Conservation (phyloP, 2,888 invertebrate species). For the Tholera decimalis region DNA sequence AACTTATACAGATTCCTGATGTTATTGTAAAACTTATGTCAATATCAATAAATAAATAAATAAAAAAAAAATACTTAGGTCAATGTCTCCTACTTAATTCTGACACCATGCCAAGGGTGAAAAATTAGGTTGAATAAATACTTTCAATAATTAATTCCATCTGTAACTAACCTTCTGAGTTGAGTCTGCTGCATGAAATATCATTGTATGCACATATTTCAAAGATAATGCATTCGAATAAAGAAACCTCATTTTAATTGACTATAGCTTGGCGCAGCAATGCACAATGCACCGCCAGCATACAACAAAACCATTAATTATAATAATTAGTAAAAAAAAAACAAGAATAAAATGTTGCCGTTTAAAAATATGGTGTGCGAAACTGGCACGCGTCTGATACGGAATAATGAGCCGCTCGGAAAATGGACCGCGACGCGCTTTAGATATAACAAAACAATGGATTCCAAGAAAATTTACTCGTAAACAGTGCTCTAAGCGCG, state of each 20-base stretch:
- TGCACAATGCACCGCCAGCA: slow-evolving; percentile 51
- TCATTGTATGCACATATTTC: slow-evolving; percentile 45
- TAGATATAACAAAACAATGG: slow-evolving; percentile 81
- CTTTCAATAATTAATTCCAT: not conserved
- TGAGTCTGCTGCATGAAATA: slow-evolving; percentile 9
- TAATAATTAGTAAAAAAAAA: slow-evolving; percentile 81
- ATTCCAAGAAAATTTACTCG: slow-evolving; percentile 79
- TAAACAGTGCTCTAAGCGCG: slow-evolving; percentile 83
- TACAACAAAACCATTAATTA: slow-evolving; percentile 79
- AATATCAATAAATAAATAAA: too few relatives aligned
- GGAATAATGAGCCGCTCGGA: slow-evolving; percentile 75
- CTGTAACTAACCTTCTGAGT: not conserved
- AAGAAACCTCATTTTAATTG: slow-evolving; percentile 23
- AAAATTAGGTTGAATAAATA: not conserved
- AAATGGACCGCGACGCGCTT: slow-evolving; percentile 79
- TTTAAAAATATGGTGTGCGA: slow-evolving; percentile 75
- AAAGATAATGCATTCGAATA: slow-evolving; percentile 40
- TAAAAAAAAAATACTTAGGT: too few relatives aligned
- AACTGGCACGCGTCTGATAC: slow-evolving; percentile 80
- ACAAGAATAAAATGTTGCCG: slow-evolving; percentile 72
- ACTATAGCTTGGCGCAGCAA: slow-evolving; percentile 55
- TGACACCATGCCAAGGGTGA: not conserved
- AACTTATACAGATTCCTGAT: too few relatives aligned
- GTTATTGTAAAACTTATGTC: too few relatives aligned
- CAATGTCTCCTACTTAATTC: not conserved